Conservation (phyloP, 2,888 invertebrate genomes). For the Acleris emargana region DNA sequence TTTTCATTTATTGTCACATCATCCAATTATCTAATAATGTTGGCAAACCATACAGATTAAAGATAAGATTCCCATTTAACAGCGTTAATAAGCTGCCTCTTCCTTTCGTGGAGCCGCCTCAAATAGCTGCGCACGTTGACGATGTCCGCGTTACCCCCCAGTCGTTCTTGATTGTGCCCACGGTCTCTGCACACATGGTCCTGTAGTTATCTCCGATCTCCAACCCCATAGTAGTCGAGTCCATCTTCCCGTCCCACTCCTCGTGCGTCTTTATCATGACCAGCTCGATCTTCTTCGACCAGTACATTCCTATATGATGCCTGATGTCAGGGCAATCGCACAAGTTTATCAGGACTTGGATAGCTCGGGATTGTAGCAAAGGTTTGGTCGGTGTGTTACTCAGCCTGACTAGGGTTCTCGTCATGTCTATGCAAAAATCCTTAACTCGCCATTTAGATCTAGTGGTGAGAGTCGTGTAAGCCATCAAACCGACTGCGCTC, state of each 20-base stretch:
- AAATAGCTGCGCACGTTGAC: slow-evolving; percentile 69
- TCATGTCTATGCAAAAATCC: slow-evolving; percentile 57
- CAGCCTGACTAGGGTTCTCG: slow-evolving; percentile 51
- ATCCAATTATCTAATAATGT: too few relatives aligned
- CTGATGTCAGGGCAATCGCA: slow-evolving; percentile 73
- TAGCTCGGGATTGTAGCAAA: slow-evolving; percentile 58
- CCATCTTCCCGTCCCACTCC: slow-evolving; percentile 67
- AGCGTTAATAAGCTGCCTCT: slow-evolving; percentile 57
- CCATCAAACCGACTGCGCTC: slow-evolving; percentile 62
- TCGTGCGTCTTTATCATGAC: slow-evolving; percentile 62
- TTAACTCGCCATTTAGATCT: slow-evolving; percentile 73
- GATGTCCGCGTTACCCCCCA: slow-evolving; percentile 55
- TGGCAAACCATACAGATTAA: too few relatives aligned
- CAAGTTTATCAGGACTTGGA: slow-evolving; percentile 71
- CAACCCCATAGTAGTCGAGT: slow-evolving; percentile 57
- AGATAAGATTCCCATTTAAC: slow-evolving; percentile 51
- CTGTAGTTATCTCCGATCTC: slow-evolving; percentile 69
- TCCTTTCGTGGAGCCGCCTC: slow-evolving; percentile 50
- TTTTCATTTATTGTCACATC: too few relatives aligned
- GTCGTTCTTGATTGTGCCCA: slow-evolving; percentile 66
- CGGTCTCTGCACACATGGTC: slow-evolving; percentile 64
- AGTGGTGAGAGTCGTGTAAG: slow-evolving; percentile 65
- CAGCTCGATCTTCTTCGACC: slow-evolving; percentile 51
- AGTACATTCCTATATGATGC: slow-evolving; percentile 56
- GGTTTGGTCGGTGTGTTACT: slow-evolving; percentile 41